Percentiles rank a stretch among this genome's conserved stretches.
Conservation (phyloP, 2,888 invertebrate species). For the Ommatoiulus sabulosus region DNA sequence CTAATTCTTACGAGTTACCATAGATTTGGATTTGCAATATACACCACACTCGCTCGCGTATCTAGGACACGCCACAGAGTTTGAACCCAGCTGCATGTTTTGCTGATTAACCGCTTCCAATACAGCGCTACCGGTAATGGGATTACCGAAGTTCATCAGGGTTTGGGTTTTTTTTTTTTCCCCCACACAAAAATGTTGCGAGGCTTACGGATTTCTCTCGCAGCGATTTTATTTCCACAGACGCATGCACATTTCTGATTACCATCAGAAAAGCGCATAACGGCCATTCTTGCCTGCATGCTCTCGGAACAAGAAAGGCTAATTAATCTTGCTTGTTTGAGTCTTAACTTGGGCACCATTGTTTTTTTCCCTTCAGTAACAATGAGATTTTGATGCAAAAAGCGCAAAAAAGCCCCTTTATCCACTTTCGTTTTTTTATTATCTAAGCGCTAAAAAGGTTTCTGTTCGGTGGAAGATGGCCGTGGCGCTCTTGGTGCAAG, state of each 20-base stretch:
- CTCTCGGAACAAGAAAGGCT: neutral
- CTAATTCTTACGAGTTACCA: neutral
- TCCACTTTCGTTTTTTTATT: neutral
- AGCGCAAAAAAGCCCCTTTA: neutral
- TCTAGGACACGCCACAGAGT: neutral
- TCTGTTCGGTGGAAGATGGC: neutral
- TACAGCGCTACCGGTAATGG: neutral
- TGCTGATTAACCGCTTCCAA: conserved; percentile 28
- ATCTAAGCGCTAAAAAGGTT: neutral
- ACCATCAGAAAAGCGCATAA: neutral
- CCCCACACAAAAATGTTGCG: neutral
- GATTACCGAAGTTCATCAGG: conserved; percentile 14
- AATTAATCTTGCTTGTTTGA: neutral
- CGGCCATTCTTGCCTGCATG: neutral
- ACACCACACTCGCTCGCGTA: neutral
- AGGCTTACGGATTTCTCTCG: neutral
- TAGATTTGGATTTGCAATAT: neutral
- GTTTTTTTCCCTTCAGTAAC: neutral
- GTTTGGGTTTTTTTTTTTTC: neutral
- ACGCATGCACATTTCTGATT: conserved; percentile 28
- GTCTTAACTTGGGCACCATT: neutral
- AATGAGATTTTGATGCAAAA: neutral
- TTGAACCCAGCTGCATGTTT: conserved; percentile 5
- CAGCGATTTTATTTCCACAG: neutral
- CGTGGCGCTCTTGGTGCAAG: neutral